Conservation (phyloP, 2,888 invertebrate genomes). For the Diloba caeruleocephala region DNA sequence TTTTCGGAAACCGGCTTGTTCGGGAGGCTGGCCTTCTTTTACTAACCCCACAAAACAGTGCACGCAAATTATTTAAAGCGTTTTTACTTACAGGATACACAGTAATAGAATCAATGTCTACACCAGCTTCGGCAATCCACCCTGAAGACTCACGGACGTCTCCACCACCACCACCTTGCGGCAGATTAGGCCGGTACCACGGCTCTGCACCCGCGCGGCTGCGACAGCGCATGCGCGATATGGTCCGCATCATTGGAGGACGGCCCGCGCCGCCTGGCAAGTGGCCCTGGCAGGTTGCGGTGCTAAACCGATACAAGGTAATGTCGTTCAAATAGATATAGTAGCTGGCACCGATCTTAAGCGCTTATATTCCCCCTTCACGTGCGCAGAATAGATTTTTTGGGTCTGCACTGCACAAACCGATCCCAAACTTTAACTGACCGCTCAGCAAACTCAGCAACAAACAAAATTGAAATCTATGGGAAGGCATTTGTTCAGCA, state of each 20-base stretch:
- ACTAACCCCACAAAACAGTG: not conserved
- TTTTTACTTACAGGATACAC: conserved; percentile 70
- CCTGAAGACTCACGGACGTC: conserved; percentile 67
- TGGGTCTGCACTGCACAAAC: too few species aligned
- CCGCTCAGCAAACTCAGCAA: too few species aligned
- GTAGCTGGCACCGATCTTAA: too few species aligned
- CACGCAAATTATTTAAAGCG: not conserved
- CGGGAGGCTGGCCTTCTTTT: not conserved
- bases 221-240: conserved; percentile 83
- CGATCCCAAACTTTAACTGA: too few species aligned
- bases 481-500: too few species aligned
- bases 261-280: conserved; percentile 93
- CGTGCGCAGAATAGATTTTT: too few species aligned
- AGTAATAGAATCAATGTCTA: conserved; percentile 74
- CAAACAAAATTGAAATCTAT: too few species aligned
- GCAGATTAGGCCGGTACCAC: conserved; percentile 72
- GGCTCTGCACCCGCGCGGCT: conserved; percentile 67
- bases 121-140: conserved; percentile 73
- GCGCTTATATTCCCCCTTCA: too few species aligned
- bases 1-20: too few species aligned
- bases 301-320: conserved; percentile 95
- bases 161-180: conserved; percentile 66
- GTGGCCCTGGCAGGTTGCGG: conserved; percentile 98
- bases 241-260: conserved; percentile 96
- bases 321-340: too few species aligned